These are phyloP conservation scores for Ammodytes dubius DNA, from an alignment of 2,113 vertebrate species.

Conservation along the genomic window DNA sequence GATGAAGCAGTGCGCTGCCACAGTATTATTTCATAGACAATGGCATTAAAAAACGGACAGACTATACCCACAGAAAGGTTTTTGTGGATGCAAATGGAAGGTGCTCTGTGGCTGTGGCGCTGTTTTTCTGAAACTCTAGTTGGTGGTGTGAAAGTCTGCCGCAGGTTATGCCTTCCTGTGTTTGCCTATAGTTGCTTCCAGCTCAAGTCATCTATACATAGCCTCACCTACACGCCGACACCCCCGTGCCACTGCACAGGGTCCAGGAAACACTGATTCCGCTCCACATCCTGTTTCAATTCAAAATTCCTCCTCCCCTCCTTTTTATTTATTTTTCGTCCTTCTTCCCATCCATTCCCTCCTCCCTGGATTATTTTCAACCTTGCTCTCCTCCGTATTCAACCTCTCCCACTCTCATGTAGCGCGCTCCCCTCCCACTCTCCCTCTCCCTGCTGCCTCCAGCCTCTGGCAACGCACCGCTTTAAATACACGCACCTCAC, in stretches of 20 bases:
- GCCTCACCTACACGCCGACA: conserved; percentile 68
- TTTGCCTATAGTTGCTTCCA: conserved; percentile 26
- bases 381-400: conserved; percentile 73
- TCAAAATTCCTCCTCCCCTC: conserved; percentile 19
- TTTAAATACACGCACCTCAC: conserved; percentile 69
- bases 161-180: conserved; percentile 28
- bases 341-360: conserved; percentile 42
- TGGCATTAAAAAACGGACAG: background rate
- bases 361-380: conserved; percentile 70
- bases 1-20: conserved; percentile 74
- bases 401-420: conserved; percentile 69
- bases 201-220: conserved; percentile 68
- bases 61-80: conserved; percentile 11
- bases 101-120: background rate
- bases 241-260: conserved; percentile 51
- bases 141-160: conserved; percentile 19
- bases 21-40: conserved; percentile 56
- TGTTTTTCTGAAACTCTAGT: background rate
- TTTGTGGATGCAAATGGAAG: conserved; percentile 16
- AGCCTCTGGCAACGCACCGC: conserved; percentile 53
- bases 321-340: background rate
- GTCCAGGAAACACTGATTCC: conserved; percentile 53
- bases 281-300: conserved; percentile 38
- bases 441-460: conserved; percentile 67
- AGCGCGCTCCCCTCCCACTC: conserved; percentile 71